These are phyloP conservation scores for Drosophila incognita DNA, from an alignment of 2,888 invertebrate genomes.

Conservation along the genomic window DNA sequence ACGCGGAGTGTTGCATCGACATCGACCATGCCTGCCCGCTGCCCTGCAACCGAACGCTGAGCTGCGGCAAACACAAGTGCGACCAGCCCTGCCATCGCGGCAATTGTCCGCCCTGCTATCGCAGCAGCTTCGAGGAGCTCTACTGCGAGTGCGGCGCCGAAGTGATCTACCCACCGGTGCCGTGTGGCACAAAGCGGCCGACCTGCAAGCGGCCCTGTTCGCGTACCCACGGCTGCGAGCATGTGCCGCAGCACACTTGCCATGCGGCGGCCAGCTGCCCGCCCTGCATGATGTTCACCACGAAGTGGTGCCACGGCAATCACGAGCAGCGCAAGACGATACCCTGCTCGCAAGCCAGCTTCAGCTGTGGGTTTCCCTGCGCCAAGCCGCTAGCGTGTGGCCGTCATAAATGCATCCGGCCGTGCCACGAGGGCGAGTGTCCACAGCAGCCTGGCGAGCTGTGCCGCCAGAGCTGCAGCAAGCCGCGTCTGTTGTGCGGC, in stretches of 20 bases:
- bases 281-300: constrained; percentile 94
- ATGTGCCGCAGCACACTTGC: constrained; percentile 93
- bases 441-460: constrained; percentile 87
- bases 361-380: constrained; percentile 96
- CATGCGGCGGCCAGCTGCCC: constrained; percentile 91
- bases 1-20: constrained; percentile 94
- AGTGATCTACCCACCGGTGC: constrained; percentile 95
- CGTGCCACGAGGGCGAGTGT: constrained; percentile 92
- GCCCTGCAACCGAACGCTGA: constrained; percentile 92
- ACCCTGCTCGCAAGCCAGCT: constrained; percentile 89
- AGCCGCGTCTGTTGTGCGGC: constrained; percentile 89
- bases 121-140: constrained; percentile 94
- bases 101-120: constrained; percentile 91
- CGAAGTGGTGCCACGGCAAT: constrained; percentile 92
- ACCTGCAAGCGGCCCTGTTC: constrained; percentile 92
- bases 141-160: constrained; percentile 95
- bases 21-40: constrained; percentile 94
- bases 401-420: constrained; percentile 92
- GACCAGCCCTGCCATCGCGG: constrained; percentile 95
- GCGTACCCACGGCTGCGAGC: constrained; percentile 91
- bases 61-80: constrained; percentile 96
- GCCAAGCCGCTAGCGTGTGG: constrained; percentile 92
- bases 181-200: constrained; percentile 95
- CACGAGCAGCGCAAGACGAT: constrained; percentile 95
- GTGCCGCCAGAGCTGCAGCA: constrained; percentile 93